A percentile compares a stretch with the other conserved stretches of the same genome.
phyloP scores from a whole-genome alignment of 2,113 vertebrate genomes.

The Ictidomys tridecemlineatus region DNA sequence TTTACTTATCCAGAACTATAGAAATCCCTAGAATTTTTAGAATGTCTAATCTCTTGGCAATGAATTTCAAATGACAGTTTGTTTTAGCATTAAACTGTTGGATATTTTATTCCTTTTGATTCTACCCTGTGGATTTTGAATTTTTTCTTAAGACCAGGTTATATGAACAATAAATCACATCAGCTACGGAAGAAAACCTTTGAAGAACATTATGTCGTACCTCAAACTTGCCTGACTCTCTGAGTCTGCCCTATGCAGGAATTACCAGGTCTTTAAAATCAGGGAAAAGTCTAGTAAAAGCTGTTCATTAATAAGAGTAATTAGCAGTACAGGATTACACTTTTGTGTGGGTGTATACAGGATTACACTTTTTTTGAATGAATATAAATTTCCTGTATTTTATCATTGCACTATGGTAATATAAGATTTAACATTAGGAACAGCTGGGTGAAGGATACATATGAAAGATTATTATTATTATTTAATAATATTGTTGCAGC shows the following conservation, averaged over 20 bases:
- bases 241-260: not conserved
- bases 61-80: slow-evolving; percentile 37
- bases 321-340: not conserved
- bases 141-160: not conserved
- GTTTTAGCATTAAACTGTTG: slow-evolving; percentile 1
- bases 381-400: not conserved
- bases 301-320: not conserved
- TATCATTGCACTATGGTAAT: not conserved
- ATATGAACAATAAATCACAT: not conserved
- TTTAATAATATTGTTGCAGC: not conserved
- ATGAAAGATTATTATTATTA: not conserved
- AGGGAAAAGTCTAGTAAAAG: not conserved
- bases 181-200: not conserved
- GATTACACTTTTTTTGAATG: not conserved
- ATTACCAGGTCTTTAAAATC: slow-evolving; percentile 32
- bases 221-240: not conserved
- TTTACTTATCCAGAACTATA: slow-evolving; percentile 39
- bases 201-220: not conserved
- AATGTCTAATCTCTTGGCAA: not conserved
- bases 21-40: slow-evolving; percentile 2
- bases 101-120: slow-evolving; percentile 47
- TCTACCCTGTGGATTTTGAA: slow-evolving; percentile 9
- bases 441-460: not conserved
- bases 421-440: not conserved
- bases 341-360: not conserved